These are phyloP conservation scores for Pseudochaenichthys georgianus DNA, from an alignment of 2,797 vertebrate genomes.

Conservation along the genomic window DNA sequence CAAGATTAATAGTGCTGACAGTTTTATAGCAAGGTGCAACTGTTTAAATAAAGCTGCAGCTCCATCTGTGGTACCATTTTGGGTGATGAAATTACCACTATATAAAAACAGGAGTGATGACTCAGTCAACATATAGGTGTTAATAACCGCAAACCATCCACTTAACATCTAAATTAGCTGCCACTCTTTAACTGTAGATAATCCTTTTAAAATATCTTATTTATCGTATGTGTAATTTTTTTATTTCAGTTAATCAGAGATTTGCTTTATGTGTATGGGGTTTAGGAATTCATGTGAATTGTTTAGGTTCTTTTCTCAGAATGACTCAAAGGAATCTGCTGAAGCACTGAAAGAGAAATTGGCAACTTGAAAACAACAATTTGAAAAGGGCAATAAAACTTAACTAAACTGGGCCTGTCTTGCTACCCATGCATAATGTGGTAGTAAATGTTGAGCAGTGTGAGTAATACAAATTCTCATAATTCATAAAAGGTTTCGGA, in stretches of 20 bases:
- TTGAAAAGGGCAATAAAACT: constrained; percentile 76
- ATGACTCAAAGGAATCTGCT: constrained; percentile 79
- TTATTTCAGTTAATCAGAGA: constrained; percentile 5
- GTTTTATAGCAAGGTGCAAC: constrained; percentile 74
- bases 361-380: constrained; percentile 59
- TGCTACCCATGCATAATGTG: constrained; percentile 77
- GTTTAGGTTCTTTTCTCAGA: constrained; percentile 72
- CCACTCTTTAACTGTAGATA: constrained; percentile 1
- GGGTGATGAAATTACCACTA: constrained; percentile 68
- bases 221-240: neutral
- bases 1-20: constrained; percentile 79
- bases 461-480: constrained; percentile 79
- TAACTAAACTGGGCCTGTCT: constrained; percentile 67
- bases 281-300: constrained; percentile 50
- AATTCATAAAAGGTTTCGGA: constrained; percentile 84
- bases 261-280: constrained; percentile 17
- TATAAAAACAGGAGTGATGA: constrained; percentile 77
- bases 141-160: constrained; percentile 66
- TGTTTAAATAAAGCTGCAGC: constrained; percentile 71
- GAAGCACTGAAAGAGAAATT: constrained; percentile 77
- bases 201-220: too few species aligned
- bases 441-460: constrained; percentile 82
- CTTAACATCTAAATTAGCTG: constrained; percentile 58
- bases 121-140: constrained; percentile 57
- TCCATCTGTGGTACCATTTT: constrained; percentile 59